A percentile compares a stretch with the other conserved stretches of the same genome.
Conservation (phyloP, 2,113 vertebrate genomes). For the Trogon melanurus region DNA sequence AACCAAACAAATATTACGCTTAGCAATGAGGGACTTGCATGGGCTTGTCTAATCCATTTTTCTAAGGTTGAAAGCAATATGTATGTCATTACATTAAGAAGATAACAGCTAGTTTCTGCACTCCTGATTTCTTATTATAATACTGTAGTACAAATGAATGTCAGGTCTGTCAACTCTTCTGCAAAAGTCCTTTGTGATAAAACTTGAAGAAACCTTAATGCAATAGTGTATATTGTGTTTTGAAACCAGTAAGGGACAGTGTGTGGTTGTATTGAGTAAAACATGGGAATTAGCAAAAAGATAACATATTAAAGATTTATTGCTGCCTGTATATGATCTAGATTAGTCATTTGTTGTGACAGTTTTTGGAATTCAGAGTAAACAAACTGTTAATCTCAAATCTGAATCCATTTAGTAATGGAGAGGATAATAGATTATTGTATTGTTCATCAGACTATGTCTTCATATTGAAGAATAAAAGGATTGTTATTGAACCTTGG, state of each 20-base stretch:
- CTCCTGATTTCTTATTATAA: background rate
- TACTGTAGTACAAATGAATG: background rate
- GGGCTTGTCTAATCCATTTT: background rate
- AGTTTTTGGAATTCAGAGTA: background rate
- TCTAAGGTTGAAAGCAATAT: background rate
- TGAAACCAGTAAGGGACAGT: background rate
- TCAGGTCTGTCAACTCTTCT: background rate
- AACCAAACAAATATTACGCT: background rate
- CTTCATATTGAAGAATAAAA: background rate
- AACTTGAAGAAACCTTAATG: background rate
- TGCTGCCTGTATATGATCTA: background rate
- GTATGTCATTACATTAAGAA: background rate
- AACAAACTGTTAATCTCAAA: background rate
- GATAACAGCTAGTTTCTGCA: background rate
- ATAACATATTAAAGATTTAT: background rate
- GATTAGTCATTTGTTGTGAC: background rate
- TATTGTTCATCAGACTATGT: background rate
- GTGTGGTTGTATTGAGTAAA: background rate
- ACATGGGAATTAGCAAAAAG: background rate
- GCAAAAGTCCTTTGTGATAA: background rate
- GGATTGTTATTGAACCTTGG: background rate
- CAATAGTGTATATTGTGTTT: background rate
- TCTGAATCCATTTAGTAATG: background rate
- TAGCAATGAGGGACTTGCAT: accelerated
- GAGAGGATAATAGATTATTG: background rate